These are phyloP conservation scores for Aethes cnicana DNA, from an alignment of 2,888 invertebrate species.

Conservation along the genomic window DNA sequence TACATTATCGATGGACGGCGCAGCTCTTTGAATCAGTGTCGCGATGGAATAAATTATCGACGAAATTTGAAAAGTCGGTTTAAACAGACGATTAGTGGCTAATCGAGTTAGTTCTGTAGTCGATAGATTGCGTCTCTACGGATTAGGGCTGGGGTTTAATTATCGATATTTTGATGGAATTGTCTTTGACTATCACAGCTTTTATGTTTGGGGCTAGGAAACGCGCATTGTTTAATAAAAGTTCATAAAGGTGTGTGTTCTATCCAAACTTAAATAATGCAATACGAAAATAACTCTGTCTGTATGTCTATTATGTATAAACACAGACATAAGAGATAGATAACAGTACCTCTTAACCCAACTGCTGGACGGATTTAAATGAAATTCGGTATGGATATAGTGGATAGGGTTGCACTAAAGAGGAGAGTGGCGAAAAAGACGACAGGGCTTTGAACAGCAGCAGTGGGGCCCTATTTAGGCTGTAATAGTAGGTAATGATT, in stretches of 20 bases:
- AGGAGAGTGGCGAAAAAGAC: too few species aligned
- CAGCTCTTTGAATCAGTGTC: constrained; percentile 13
- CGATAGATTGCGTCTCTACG: constrained; percentile 4
- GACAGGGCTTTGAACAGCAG: too few species aligned
- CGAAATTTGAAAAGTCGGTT: constrained; percentile 5
- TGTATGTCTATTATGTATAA: too few species aligned
- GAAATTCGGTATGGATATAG: too few species aligned
- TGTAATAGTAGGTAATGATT: too few species aligned
- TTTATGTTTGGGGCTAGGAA: constrained; percentile 19
- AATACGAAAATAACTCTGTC: too few species aligned
- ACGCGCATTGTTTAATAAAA: neutral
- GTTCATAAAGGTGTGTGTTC: constrained; percentile 1
- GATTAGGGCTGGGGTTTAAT: constrained; percentile 16
- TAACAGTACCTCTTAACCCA: too few species aligned
- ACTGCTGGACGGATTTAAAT: too few species aligned
- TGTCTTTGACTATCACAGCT: constrained; percentile 11
- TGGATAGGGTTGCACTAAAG: too few species aligned
- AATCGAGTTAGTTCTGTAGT: constrained; percentile 5
- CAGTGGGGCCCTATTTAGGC: too few species aligned
- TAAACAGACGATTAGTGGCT: neutral
- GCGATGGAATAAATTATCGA: constrained; percentile 14
- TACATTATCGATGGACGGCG: constrained; percentile 8
- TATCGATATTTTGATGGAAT: constrained; percentile 10
- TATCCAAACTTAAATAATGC: too few species aligned
- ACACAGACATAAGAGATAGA: too few species aligned